These are phyloP conservation scores for Lasioglossum malachurum DNA, from an alignment of 2,888 invertebrate genomes.

Conservation along the genomic window DNA sequence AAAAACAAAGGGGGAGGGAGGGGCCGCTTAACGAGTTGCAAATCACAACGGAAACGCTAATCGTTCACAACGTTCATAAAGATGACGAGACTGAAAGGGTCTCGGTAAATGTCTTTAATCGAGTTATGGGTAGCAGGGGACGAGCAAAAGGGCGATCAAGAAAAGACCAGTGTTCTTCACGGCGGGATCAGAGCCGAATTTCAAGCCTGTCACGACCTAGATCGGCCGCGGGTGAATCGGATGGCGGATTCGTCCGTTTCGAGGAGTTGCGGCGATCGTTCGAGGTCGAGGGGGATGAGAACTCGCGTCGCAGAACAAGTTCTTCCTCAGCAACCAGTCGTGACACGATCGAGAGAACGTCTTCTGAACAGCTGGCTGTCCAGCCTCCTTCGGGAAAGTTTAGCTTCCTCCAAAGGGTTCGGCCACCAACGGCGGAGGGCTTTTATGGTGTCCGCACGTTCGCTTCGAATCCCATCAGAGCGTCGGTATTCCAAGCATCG, in stretches of 20 bases:
- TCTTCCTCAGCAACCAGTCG: conserved; percentile 15
- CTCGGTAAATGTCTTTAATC: background rate
- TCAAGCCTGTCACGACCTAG: background rate
- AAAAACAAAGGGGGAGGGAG: background rate
- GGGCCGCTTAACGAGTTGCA: background rate
- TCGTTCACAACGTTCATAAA: background rate
- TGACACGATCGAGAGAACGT: background rate
- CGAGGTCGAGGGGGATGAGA: background rate
- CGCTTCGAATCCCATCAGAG: background rate
- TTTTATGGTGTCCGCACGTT: background rate
- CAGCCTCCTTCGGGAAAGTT: background rate
- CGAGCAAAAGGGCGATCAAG: background rate
- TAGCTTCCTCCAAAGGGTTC: background rate
- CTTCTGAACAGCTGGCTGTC: background rate
- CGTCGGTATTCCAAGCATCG: background rate
- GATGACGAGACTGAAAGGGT: background rate
- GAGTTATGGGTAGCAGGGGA: background rate
- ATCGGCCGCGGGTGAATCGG: background rate
- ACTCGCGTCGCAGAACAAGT: conserved; percentile 11
- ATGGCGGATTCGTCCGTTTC: background rate
- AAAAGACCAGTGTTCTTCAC: background rate
- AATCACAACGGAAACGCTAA: background rate
- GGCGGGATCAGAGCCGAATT: background rate
- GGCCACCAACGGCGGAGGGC: background rate
- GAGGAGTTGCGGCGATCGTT: background rate